Evolutionary conservation across 1,140 invertebrate species (phyloP).

Genomic region (Drosophila suzukii): DNA sequence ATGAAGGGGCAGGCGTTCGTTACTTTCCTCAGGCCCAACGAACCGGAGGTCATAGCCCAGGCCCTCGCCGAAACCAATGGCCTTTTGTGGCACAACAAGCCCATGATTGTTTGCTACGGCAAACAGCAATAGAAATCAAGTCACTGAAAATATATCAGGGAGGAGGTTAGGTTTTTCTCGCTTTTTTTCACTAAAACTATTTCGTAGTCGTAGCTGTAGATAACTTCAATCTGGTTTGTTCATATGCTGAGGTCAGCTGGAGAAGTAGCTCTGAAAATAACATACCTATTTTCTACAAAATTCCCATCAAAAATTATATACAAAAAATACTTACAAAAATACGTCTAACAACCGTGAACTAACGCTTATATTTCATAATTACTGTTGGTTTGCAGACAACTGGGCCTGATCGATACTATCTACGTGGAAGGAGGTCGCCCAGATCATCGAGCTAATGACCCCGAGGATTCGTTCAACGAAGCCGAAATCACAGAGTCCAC

Average conservation of each 20-base stretch:
- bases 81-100: slow-evolving; percentile 91
- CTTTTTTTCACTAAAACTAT: background rate
- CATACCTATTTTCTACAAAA: slow-evolving; percentile 56
- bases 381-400: slow-evolving; percentile 67
- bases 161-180: slow-evolving; percentile 11
- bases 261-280: slow-evolving; percentile 15
- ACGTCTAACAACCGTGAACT: background rate
- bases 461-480: slow-evolving; percentile 56
- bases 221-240: slow-evolving; percentile 2
- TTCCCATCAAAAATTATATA: slow-evolving; percentile 1
- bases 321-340: background rate
- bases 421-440: slow-evolving; percentile 69
- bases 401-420: slow-evolving; percentile 84
- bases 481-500: slow-evolving; percentile 46
- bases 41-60: slow-evolving; percentile 86
- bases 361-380: slow-evolving; percentile 4
- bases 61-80: slow-evolving; percentile 95
- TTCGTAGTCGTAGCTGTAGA: slow-evolving; percentile 29
- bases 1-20: slow-evolving; percentile 99
- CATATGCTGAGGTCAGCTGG: slow-evolving; percentile 12
- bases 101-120: slow-evolving; percentile 89
- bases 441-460: slow-evolving; percentile 55
- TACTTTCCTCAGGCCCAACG: slow-evolving; percentile 14
- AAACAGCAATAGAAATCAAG: slow-evolving; percentile 83
- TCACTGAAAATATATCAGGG: background rate